Evolutionary conservation across 1,140 invertebrate genomes (phyloP), one percentile per base, ranked within the genome.

Genomic region (Eciton burchellii): DNA sequence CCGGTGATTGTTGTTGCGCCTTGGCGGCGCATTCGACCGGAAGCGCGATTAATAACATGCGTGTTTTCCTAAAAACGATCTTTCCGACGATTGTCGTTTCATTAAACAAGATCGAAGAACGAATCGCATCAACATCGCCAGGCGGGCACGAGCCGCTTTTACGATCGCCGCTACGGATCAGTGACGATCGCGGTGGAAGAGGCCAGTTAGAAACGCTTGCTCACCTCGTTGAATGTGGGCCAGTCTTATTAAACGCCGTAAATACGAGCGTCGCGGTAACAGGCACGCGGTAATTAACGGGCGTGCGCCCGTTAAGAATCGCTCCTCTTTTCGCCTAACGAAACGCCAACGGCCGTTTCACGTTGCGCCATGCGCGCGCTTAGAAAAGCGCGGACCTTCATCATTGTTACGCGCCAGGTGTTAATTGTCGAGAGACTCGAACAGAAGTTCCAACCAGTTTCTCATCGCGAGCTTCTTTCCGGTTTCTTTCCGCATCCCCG

Each of bases 381-480:
- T 9, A 49, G 65, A 49, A 52, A 21, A 63, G 29, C 47, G 29
- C 49, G 26, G 12, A 52, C 47, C 5, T 52, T 26, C 49, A 21
- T 63, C 62, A 74, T 63, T 76, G n/a, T 47, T 12, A 41, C 29
- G 59, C 8, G 16, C 29, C 29, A 26, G 24, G 52, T n/a, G 19
- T 76, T 76, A 76, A 76, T 76, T 76, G 65, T 65, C 14, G 45
- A 52, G 12, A n/a, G n/a, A n/a, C n/a, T n/a, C n/a, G n/a, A n/a
- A n/a, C n/a, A n/a, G n/a, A n/a, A n/a, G n/a, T n/a, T n/a, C n/a
- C n/a, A n/a, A n/a, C n/a, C n/a, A n/a, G n/a, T n/a, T n/a, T n/a
- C 41, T 76, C 60, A 54, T 65, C 63, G 41, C 52, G 9, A 54
- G 12, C 14, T 76, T 76, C n/a, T n/a, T 65, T 52, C 47, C 52